These are phyloP conservation scores for Neocloeon triangulifer DNA, from an alignment of 1,140 invertebrate species.

Conservation along the genomic window DNA sequence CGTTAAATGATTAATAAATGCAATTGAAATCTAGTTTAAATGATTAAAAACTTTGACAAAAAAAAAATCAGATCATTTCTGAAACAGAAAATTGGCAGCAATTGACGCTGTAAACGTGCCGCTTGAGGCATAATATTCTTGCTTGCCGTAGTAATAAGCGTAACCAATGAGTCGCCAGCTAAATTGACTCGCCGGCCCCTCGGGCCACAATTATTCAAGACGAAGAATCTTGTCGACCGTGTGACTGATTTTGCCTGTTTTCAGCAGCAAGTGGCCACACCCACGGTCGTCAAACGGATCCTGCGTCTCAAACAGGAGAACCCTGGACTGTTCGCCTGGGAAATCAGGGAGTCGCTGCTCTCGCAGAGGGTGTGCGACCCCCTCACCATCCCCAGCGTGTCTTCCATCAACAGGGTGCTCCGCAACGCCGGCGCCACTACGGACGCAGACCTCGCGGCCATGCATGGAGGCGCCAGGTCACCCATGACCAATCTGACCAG, in stretches of 20 bases:
- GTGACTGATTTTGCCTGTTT: no score
- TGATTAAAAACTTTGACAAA: no score
- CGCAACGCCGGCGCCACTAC: constrained; percentile 57
- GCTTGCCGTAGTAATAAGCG: no score
- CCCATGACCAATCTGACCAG: not conserved
- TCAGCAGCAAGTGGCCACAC: constrained; percentile 76
- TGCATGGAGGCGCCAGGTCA: constrained; percentile 1
- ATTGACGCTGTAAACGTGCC: no score
- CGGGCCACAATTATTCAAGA: no score
- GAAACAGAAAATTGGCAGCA: no score
- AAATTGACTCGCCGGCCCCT: no score
- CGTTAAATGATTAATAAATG: no score
- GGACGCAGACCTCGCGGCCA: constrained; percentile 20
- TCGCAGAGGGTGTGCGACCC: constrained; percentile 58
- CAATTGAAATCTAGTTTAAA: no score
- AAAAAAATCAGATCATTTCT: no score
- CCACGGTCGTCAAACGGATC: constrained; percentile 79
- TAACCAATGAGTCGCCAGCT: no score
- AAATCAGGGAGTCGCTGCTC: constrained; percentile 68
- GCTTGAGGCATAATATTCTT: no score
- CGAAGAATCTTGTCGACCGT: not conserved
- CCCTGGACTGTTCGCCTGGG: constrained; percentile 82
- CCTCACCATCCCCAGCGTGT: constrained; percentile 73
- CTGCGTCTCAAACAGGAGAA: constrained; percentile 77
- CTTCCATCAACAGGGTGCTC: constrained; percentile 84